Evolutionary conservation across 2,113 vertebrate species (phyloP), one percentile per base, ranked within the genome.

Genomic region (Limnothrissa miodon): DNA sequence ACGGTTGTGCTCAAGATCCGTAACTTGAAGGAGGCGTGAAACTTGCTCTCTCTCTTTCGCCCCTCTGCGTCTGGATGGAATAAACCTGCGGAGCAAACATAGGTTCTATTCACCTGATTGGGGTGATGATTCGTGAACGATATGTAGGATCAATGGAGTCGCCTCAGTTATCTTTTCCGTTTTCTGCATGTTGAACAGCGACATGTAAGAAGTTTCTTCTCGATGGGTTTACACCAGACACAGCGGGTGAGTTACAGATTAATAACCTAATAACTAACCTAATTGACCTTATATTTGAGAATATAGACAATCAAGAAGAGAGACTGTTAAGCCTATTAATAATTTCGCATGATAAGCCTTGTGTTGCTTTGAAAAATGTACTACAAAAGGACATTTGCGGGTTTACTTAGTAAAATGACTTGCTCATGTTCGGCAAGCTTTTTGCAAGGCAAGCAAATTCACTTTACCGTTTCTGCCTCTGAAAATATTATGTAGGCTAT

Each of bases 191-290:
- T 36, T 74, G 29, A 36, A 33, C 66, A 36, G 4, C 25, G 66
- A 74, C 66, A 74, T 74, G 66, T 36, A 74, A 74, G 66, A 74
- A 74, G 66, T 74, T 74, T 33, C 29, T 15, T 36, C 33, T 74
- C 13, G 33, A 74, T 74, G 66, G 66, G 29, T 74, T 74, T 33
- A 33, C 13, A 33, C 66, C 29, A 74, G 66, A 74, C 29, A 74
- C 66, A 74, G 29, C 29, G 66, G 66, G 66, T 74, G 66, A 74
- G 66, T 70, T 33, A 11, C 66, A 74, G 10, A 74, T 29, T 33
- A 4, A 13, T 25, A 2, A n/a, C n/a, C n/a, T n/a, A n/a, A n/a
- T n/a, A n/a, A n/a, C n/a, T n/a, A n/a, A n/a, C n/a, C n/a, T n/a
- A 70, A 36, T 74, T 74, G 11, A 13, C 25, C 66, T 36, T 74